Evolutionary conservation across 2,113 vertebrate genomes (phyloP).

Genomic region (Silurus glanis): DNA sequence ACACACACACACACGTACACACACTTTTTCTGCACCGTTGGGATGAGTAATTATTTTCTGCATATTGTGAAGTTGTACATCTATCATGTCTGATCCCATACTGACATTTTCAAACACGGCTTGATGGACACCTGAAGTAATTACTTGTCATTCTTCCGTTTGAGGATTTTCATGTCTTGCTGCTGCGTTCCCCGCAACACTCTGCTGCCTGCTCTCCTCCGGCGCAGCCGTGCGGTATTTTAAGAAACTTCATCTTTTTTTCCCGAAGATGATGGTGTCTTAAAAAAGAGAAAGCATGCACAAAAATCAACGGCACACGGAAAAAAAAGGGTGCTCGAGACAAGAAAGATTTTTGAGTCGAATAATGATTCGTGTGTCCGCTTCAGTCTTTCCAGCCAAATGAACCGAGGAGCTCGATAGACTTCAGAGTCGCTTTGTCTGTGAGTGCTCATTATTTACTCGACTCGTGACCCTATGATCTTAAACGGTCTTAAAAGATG

Average conservation of each 20-base stretch:
- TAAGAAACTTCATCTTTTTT: slow-evolving; percentile 40
- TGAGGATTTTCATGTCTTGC: slow-evolving; percentile 62
- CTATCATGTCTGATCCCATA: slow-evolving; percentile 74
- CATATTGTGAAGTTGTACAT: slow-evolving; percentile 73
- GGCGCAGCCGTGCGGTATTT: slow-evolving; percentile 41
- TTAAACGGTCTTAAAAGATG: slow-evolving; percentile 79
- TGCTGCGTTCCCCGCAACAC: slow-evolving; percentile 65
- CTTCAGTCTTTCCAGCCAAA: slow-evolving; percentile 27
- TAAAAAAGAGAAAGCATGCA: slow-evolving; percentile 6
- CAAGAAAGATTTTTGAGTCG: slow-evolving; percentile 25
- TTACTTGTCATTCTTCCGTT: slow-evolving; percentile 78
- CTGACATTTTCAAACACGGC: slow-evolving; percentile 73
- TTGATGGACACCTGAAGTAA: slow-evolving; percentile 80
- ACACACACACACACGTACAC: slow-evolving; percentile 53
- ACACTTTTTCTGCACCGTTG: slow-evolving; percentile 54
- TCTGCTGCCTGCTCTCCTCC: slow-evolving; percentile 56
- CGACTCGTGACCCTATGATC: slow-evolving; percentile 67
- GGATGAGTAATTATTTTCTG: slow-evolving; percentile 67
- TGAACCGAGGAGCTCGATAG: slow-evolving; percentile 62
- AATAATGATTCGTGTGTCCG: slow-evolving; percentile 13
- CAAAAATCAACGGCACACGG: slow-evolving; percentile 1
- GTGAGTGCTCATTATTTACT: slow-evolving; percentile 60
- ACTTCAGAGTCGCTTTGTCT: slow-evolving; percentile 62
- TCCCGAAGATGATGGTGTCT: slow-evolving; percentile 14
- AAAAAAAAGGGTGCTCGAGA: background rate